Base-by-base conservation (phyloP, 2,888 invertebrate species). In the Chrysomela aeneicollis region DNA sequence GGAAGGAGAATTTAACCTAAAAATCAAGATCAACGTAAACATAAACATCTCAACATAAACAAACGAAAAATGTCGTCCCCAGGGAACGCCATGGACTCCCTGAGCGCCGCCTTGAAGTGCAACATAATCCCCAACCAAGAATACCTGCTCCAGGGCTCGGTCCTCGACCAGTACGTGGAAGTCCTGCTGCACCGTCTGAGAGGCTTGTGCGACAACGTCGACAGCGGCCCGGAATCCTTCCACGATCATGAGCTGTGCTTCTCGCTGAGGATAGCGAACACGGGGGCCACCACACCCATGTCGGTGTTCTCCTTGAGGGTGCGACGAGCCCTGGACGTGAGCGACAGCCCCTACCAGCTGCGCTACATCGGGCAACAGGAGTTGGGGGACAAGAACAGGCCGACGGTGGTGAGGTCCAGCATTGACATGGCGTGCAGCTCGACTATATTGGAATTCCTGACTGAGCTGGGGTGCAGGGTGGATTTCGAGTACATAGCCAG, bases 401-500 rank as follows among this genome's bases (percentile, higher is more conserved):
- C 95, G 0, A 97, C 97, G 0, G 88, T 97, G 18, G 93, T 97
- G 1, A 86, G 97, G 35, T 96, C 92, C 32, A 95, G 95, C 78
- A 90, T 97, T 62, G 97, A 98, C 79, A 94, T 97, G 71, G 94
- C 94, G 0, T 95, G 95, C 69, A 95, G 93, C 74, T 91, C 91
- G 18, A 94, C 95, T 77, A 90, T 97, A 9, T 90, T 94, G 0
- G 95, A 96, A 71, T 98, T 97, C 78, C 87, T 98, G 0, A 93
- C 91, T 68, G 97, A 97, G 84, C 86, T 97, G 70, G 97, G 97
- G 0, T 94, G 93, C 76, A 86, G 93, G 63, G 85, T 96, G 68
- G 97, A 98, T 79, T 97, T 95, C 86, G 97, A 98, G 83, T 97
- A 94, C 79, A 92, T 95, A 73, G 90, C 94, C 0, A 90, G 95